Conservation (phyloP, 53 echinoderm and acorn worm species). For the Antedon mediterranea region DNA sequence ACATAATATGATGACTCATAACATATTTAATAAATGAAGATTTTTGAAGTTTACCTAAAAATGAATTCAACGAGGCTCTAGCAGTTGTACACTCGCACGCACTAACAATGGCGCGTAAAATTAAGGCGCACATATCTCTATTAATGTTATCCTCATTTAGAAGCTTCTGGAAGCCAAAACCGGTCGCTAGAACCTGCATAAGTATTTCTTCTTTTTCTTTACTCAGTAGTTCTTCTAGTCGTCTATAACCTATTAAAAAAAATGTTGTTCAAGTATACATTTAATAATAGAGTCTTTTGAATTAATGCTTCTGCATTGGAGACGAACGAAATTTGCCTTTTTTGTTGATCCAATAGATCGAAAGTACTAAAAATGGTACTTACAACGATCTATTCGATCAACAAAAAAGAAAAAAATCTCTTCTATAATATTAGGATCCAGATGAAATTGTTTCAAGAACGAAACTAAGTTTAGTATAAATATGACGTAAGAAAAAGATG, state of each 20-base stretch:
- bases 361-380: too few species aligned
- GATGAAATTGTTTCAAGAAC: too few species aligned
- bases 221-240: conserved; percentile 31
- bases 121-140: conserved; percentile 39
- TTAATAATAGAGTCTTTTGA: too few species aligned
- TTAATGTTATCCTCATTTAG: conserved; percentile 40
- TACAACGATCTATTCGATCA: too few species aligned
- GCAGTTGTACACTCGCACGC: conserved; percentile 38
- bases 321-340: too few species aligned
- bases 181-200: conserved; percentile 30
- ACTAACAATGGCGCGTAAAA: conserved; percentile 31
- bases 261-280: background rate
- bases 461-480: too few species aligned
- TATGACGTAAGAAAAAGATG: too few species aligned
- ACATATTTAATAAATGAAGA: conserved; percentile 36
- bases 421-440: too few species aligned
- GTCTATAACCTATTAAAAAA: conserved; percentile 32
- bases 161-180: conserved; percentile 40
- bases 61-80: conserved; percentile 22
- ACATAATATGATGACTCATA: conserved; percentile 37
- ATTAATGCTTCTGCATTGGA: too few species aligned
- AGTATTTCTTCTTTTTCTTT: conserved; percentile 32
- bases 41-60: conserved; percentile 32
- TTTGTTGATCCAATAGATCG: too few species aligned
- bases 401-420: too few species aligned